Evolutionary conservation across 1,140 invertebrate genomes (phyloP).

Genomic region (Medauroidea extradentata): DNA sequence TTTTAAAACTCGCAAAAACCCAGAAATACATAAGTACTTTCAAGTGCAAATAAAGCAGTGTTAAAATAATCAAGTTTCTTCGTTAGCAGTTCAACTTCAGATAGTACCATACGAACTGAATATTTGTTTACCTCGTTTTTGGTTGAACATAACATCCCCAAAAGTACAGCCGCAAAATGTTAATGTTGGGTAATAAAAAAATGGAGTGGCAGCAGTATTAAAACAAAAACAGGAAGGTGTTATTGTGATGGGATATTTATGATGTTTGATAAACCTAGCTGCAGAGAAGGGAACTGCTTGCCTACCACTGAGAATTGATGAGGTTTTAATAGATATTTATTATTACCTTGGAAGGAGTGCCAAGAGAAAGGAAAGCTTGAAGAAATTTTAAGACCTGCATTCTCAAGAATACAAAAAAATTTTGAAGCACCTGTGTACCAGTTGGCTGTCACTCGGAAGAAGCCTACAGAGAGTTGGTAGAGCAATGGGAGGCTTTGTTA

Average conservation of each 20-base stretch:
- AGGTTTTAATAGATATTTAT: background rate
- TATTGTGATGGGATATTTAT: background rate
- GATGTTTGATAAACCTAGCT: background rate
- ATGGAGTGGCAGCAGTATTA: slow-evolving; percentile 1
- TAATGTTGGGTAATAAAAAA: background rate
- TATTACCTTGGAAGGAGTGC: background rate
- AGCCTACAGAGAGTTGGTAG: no score
- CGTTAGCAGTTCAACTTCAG: background rate
- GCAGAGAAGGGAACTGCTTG: background rate
- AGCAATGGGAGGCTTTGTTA: no score
- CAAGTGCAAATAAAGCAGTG: background rate
- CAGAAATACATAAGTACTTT: no score
- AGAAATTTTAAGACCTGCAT: background rate
- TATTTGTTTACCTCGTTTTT: background rate
- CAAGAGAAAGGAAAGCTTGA: background rate
- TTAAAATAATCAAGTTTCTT: background rate
- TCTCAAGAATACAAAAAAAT: background rate
- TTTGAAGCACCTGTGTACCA: background rate
- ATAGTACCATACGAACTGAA: background rate
- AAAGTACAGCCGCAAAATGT: background rate
- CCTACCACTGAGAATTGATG: background rate
- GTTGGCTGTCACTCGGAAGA: no score
- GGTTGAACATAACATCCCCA: background rate
- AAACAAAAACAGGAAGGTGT: background rate
- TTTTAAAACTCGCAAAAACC: no score